Conservation (phyloP, 2,113 vertebrate species). For the Eubucco bourcierii region DNA sequence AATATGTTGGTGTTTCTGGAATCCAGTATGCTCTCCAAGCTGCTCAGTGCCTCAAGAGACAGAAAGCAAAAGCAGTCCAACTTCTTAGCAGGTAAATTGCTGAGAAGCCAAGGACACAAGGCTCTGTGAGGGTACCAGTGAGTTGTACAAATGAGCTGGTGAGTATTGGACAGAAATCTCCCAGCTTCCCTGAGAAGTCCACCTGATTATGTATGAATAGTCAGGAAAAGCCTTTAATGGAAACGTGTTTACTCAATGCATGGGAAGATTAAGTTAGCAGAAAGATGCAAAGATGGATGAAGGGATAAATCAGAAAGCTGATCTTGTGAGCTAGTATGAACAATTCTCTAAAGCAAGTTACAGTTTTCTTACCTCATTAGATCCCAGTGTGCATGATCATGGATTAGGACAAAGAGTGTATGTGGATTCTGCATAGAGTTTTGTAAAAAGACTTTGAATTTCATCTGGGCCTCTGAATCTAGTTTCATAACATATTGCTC, state of each 20-base stretch:
- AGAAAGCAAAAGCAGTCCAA: not conserved
- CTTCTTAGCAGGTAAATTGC: not conserved
- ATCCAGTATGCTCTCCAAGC: not conserved
- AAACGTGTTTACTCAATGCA: not conserved
- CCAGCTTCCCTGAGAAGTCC: not conserved
- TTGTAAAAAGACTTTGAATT: slow-evolving; percentile 87
- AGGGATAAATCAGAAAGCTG: not conserved
- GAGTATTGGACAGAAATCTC: not conserved
- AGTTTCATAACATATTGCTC: slow-evolving; percentile 91
- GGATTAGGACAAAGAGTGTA: slow-evolving; percentile 93
- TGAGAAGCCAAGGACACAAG: not conserved
- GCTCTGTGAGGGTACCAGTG: not conserved
- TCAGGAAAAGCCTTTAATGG: not conserved
- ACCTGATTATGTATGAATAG: not conserved
- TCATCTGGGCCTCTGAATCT: slow-evolving; percentile 83
- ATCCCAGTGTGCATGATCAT: slow-evolving; percentile 97
- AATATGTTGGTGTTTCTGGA: not conserved
- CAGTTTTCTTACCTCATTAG: slow-evolving; percentile 82
- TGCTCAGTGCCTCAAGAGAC: not conserved
- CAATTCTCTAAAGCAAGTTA: not conserved
- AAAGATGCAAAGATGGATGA: not conserved
- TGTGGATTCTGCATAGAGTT: slow-evolving; percentile 90
- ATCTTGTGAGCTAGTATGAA: not conserved
- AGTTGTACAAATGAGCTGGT: not conserved
- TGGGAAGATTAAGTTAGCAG: not conserved